Evolutionary conservation across 2,888 invertebrate species (phyloP).

Genomic region (Pollenia labialis): DNA sequence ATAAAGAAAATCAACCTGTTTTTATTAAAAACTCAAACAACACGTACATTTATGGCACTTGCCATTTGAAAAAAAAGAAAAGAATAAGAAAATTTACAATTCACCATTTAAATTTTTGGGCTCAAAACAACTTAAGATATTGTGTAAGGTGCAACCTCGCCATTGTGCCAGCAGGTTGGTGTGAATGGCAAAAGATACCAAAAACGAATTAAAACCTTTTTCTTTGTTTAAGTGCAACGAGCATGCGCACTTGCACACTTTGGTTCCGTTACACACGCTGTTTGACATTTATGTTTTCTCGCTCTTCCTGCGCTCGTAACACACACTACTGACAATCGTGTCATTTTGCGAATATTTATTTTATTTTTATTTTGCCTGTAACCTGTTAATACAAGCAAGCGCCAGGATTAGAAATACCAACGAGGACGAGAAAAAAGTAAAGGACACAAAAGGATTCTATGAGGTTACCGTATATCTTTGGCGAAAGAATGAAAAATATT

Average conservation of each 20-base stretch:
- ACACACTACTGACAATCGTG: background rate
- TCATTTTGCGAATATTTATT: slow-evolving; percentile 28
- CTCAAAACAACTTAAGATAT: slow-evolving; percentile 2
- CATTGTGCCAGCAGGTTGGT: slow-evolving; percentile 51
- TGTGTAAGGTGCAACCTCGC: slow-evolving; percentile 21
- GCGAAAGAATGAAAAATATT: slow-evolving; percentile 27
- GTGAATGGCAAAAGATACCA: slow-evolving; percentile 49
- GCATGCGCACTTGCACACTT: slow-evolving; percentile 55
- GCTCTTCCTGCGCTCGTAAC: background rate
- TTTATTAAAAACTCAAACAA: slow-evolving; percentile 20
- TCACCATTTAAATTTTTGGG: slow-evolving; percentile 30
- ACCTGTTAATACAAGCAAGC: slow-evolving; percentile 29
- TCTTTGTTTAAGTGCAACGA: slow-evolving; percentile 35
- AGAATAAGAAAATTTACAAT: slow-evolving; percentile 8
- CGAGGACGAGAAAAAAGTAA: slow-evolving; percentile 16
- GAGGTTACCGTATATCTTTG: background rate
- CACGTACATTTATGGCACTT: slow-evolving; percentile 52
- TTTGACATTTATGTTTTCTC: slow-evolving; percentile 29
- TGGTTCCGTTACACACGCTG: slow-evolving; percentile 26
- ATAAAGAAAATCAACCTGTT: slow-evolving; percentile 52
- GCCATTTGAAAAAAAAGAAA: slow-evolving; percentile 15
- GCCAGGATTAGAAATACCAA: slow-evolving; percentile 28
- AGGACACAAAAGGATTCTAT: background rate
- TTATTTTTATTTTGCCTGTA: slow-evolving; percentile 4
- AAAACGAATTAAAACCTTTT: slow-evolving; percentile 11